These are phyloP conservation scores for Apis laboriosa DNA, from an alignment of 1,140 invertebrate genomes.

Conservation along the genomic window DNA sequence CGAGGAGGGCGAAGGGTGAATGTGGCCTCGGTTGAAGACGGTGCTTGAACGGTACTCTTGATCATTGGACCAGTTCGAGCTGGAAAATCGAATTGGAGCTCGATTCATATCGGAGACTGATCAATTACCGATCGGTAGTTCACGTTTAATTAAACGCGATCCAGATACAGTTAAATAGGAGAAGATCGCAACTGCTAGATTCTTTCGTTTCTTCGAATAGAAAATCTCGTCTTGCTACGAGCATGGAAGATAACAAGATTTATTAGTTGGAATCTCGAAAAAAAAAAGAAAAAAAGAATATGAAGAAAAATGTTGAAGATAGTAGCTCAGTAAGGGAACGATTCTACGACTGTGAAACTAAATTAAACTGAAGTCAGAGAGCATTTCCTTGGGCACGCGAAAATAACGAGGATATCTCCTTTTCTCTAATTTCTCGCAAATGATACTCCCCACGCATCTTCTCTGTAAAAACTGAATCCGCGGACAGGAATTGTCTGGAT, in stretches of 20 bases:
- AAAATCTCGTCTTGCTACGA: neutral
- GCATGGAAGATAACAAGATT: neutral
- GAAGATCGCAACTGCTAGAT: neutral
- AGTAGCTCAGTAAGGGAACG: no score
- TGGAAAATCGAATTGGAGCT: neutral
- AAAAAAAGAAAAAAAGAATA: neutral
- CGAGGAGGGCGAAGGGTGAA: neutral
- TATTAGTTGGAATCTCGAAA: neutral
- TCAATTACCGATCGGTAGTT: neutral
- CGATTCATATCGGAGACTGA: neutral
- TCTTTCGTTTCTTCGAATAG: neutral
- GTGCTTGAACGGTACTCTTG: constrained; percentile 8
- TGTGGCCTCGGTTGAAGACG: constrained; percentile 36
- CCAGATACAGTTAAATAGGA: neutral
- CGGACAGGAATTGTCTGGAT: constrained; percentile 28
- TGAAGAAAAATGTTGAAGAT: no score
- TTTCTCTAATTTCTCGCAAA: neutral
- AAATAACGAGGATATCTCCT: neutral
- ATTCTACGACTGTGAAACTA: no score
- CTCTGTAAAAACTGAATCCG: constrained; percentile 1
- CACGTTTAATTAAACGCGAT: constrained; percentile 9
- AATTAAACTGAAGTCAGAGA: neutral
- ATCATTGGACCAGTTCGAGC: neutral
- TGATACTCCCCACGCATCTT: constrained; percentile 4
- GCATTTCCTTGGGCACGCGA: neutral